A percentile compares a stretch with the other conserved stretches of the same genome.
Conservation (phyloP, 2,888 invertebrate species). For the Apamea epomidion region DNA sequence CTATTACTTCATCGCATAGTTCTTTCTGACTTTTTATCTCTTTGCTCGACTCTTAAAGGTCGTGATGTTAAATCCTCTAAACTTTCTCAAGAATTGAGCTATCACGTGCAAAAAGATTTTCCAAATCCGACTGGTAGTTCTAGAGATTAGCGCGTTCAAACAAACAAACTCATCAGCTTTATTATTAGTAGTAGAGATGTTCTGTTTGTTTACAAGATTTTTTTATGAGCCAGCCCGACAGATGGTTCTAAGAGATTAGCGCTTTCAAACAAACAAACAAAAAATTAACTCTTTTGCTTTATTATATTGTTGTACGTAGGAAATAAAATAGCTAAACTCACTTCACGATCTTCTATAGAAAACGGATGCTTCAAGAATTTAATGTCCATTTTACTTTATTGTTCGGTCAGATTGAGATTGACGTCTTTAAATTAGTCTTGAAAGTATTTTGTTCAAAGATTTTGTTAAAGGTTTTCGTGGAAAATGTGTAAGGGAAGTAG, state of each 20-base stretch:
- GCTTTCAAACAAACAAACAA: background rate
- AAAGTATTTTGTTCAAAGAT: slow-evolving; percentile 17
- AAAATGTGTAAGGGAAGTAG: background rate
- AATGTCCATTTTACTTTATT: slow-evolving; percentile 20
- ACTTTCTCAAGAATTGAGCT: background rate
- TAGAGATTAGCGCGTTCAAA: background rate
- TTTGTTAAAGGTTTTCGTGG: slow-evolving; percentile 22
- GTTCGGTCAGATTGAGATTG: slow-evolving; percentile 20
- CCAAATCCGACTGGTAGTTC: background rate
- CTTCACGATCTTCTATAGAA: slow-evolving; percentile 12
- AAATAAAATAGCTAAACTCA: slow-evolving; percentile 14
- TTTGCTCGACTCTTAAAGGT: background rate
- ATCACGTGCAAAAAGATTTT: background rate
- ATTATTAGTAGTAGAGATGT: background rate
- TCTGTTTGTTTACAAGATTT: too few relatives aligned
- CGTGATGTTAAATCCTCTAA: background rate
- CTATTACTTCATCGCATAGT: background rate
- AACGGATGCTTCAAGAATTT: slow-evolving; percentile 19
- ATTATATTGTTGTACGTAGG: background rate
- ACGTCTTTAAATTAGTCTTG: slow-evolving; percentile 41
- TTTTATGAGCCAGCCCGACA: background rate
- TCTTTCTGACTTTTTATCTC: background rate
- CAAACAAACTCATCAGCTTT: background rate
- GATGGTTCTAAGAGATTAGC: background rate
- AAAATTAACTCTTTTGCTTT: background rate